phyloP scores from a whole-genome alignment of 2,888 invertebrate genomes.

The Amphipyra tragopoginis region DNA sequence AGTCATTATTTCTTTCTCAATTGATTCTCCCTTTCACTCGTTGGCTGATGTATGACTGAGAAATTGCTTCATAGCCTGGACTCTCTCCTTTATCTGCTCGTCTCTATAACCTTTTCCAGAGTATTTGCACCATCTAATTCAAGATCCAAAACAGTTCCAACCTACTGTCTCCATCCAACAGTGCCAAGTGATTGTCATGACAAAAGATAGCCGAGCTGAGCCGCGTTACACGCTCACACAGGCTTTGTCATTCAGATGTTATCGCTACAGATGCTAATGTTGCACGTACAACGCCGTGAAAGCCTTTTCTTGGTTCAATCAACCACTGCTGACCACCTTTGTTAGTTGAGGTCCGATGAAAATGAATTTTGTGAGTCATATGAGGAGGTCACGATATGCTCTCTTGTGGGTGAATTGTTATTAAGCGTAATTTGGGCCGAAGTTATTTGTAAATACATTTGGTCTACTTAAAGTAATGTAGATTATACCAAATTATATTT shows the following conservation, averaged over 20 bases:
- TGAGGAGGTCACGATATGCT: slow-evolving; percentile 2
- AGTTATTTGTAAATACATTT: neutral
- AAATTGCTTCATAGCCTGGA: neutral
- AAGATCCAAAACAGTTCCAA: slow-evolving; percentile 16
- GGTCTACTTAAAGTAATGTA: too few species aligned
- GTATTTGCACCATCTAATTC: neutral
- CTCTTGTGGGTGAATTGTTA: neutral
- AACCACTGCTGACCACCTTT: slow-evolving; percentile 63
- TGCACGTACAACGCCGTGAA: slow-evolving; percentile 68
- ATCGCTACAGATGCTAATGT: slow-evolving; percentile 75
- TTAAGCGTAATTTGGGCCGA: neutral
- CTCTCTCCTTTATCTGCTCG: neutral
- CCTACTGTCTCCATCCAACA: slow-evolving; percentile 49
- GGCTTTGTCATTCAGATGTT: slow-evolving; percentile 78
- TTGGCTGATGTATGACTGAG: too few species aligned
- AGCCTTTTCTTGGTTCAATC: slow-evolving; percentile 70
- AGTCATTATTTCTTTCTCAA: too few species aligned
- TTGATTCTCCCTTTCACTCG: too few species aligned
- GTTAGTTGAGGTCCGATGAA: slow-evolving; percentile 41
- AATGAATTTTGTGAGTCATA: slow-evolving; percentile 53
- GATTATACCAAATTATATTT: too few species aligned
- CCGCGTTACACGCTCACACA: slow-evolving; percentile 79
- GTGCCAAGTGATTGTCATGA: slow-evolving; percentile 69
- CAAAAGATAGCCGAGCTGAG: slow-evolving; percentile 68
- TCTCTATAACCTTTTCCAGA: neutral